Base-by-base conservation (phyloP, 1,140 invertebrate genomes). In the Amyelois transitella region DNA sequence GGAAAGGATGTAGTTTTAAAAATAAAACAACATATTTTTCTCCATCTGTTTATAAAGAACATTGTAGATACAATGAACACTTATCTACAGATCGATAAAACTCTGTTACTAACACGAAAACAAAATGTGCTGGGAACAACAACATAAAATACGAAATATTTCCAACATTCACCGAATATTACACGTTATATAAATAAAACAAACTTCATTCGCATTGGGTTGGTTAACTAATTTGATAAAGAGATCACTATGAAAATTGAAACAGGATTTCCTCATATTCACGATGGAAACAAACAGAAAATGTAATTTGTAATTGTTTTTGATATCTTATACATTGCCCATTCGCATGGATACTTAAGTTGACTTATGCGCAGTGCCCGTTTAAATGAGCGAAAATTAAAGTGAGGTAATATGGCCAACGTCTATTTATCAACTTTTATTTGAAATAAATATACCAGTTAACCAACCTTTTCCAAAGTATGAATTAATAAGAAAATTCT, bases 11-110 rank as follows among this genome's bases (percentile, higher is more conserved):
- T n/a, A n/a, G n/a, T n/a, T n/a, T n/a, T n/a, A n/a, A n/a, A n/a
- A 32, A 51, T 32, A 22, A 51, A 51, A 28, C 25, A 17, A 49
- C n/a, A 24, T 32, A 18, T n/a, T 25, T 18, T n/a, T 77, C 69
- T 80, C 74, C 69, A 83, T 73, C 70, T 55, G 72, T 86, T 84
- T 85, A 84, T 80, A 83, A 72, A 78, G 79, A 85, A 87, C 81
- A 82, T 82, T 81, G 76, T 81, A 71, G 62, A 67, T 19, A 79
- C 75, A 81, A 83, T 78, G 70, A 54, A 70, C 72, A 60, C 66
- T 76, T 71, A 75, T 64, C 65, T 77, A 75, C 69, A 74, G 64
- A 77, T 75, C 61, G 70, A 87, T 85, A 81, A 87, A 87, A 72
- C 83, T 86, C 78, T 86, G 75, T 81, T 76, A 82, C 68, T 76